Evolutionary conservation across 2,113 vertebrate genomes (phyloP), one percentile per base, ranked within the genome.

Genomic region (Climacteris rufus): DNA sequence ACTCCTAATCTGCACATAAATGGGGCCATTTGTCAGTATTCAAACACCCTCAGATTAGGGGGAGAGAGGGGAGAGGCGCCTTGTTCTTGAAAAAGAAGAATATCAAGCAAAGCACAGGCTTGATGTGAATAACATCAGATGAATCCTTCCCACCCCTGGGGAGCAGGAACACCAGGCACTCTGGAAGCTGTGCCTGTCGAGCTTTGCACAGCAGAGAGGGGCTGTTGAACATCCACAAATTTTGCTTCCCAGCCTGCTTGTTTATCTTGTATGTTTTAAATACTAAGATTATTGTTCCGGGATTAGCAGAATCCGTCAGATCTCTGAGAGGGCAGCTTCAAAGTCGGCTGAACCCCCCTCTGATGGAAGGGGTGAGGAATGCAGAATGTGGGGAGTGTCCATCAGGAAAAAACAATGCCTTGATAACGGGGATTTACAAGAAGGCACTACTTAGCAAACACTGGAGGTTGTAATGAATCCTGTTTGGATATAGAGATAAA

Each of bases 251-350:
- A 18, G 23, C 59, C 47, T 23, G 21, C 3, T 33, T 53, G 71
- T 93, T 91, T 90, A 24, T 83, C 54, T 90, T 74, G 18, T 85
- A 4, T 74, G 5, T 37, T 86, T 90, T 80, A 85, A 75, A 80
- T 69, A 30, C 13, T 33, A 16, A 90, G 49, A 45, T 72, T 69
- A 19, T 57, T 1, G 0, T 75, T 61, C 13, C 25, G 63, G 71
- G 71, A 54, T 90, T 70, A 83, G 57, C 49, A 54, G 75, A 84
- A 54, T 75, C 64, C 1, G 0, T 78, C 82, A 81, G 37, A 42
- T 86, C 39, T 57, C 54, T 65, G 14, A 57, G 65, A 83, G 31
- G 11, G 5, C 33, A 61, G 39, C 33, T 66, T 68, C 28, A 60
- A n/a, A 89, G 61, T n/a, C 4, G 0, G 15, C 49, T 61, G n/a